phyloP scores from a whole-genome alignment of 37 sponge, comb jelly and placozoan species.

The Mnemiopsis leidyi region DNA sequence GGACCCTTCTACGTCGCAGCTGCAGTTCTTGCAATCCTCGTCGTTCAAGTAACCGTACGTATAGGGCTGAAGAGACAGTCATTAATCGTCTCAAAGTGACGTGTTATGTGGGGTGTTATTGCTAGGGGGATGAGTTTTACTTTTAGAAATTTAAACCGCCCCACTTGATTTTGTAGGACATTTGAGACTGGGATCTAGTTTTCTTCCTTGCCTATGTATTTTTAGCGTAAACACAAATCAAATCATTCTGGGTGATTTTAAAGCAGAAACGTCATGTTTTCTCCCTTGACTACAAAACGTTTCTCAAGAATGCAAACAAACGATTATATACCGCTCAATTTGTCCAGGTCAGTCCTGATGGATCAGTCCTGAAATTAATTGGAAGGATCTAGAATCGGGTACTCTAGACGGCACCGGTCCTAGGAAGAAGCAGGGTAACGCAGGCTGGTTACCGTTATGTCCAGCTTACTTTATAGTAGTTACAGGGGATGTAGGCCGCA shows the following conservation, averaged over 20 bases:
- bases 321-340: neutral
- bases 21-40: conserved; percentile 13
- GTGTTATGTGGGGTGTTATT: too few species aligned
- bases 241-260: too few species aligned
- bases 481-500: neutral
- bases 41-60: conserved; percentile 17
- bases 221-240: too few species aligned
- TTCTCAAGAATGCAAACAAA: neutral
- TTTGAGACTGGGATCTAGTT: too few species aligned
- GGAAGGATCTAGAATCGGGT: neutral
- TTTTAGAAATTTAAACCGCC: too few species aligned
- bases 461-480: conserved; percentile 23
- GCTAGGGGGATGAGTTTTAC: too few species aligned
- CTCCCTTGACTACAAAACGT: too few species aligned
- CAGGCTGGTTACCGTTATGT: neutral
- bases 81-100: too few species aligned
- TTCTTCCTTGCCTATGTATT: too few species aligned
- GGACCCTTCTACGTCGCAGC: neutral
- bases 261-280: too few species aligned
- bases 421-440: neutral
- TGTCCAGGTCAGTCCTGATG: neutral
- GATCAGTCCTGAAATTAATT: neutral
- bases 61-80: neutral
- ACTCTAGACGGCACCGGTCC: neutral
- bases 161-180: too few species aligned